A percentile compares a stretch with the other conserved stretches of the same genome.
These are phyloP conservation scores for Eupithecia subumbrata DNA, from an alignment of 2,888 invertebrate species.

Conservation along the genomic window DNA sequence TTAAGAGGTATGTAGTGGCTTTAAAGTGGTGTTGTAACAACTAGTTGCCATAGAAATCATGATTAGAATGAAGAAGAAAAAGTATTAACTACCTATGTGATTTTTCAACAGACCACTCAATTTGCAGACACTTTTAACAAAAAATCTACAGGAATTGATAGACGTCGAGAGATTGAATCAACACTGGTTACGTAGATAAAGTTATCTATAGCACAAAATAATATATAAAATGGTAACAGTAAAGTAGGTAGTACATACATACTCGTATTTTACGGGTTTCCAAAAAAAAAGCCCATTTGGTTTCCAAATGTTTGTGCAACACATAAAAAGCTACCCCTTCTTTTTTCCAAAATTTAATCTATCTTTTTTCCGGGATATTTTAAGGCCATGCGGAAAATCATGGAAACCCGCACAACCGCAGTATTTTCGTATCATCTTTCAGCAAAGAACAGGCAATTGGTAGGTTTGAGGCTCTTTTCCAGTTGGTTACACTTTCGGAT, in stretches of 20 bases:
- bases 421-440: background rate
- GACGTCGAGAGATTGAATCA: background rate
- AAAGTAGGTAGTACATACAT: background rate
- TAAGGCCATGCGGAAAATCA: background rate
- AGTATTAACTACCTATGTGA: background rate
- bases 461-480: conserved; percentile 50
- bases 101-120: background rate
- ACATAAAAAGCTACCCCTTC: background rate
- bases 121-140: background rate
- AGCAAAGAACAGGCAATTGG: conserved; percentile 50
- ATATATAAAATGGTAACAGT: background rate
- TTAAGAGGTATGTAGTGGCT: conserved; percentile 61
- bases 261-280: background rate
- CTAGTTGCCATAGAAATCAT: background rate
- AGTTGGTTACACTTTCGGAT: conserved; percentile 29
- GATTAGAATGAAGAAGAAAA: background rate
- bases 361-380: background rate
- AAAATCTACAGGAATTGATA: background rate
- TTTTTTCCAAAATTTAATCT: background rate
- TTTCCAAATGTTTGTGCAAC: background rate
- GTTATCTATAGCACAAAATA: background rate
- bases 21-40: conserved; percentile 10
- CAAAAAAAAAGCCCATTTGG: background rate
- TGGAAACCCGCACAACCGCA: background rate
- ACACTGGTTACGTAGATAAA: background rate